These are phyloP conservation scores for Chalcis sispes DNA, from an alignment of 2,888 invertebrate species.

Conservation along the genomic window DNA sequence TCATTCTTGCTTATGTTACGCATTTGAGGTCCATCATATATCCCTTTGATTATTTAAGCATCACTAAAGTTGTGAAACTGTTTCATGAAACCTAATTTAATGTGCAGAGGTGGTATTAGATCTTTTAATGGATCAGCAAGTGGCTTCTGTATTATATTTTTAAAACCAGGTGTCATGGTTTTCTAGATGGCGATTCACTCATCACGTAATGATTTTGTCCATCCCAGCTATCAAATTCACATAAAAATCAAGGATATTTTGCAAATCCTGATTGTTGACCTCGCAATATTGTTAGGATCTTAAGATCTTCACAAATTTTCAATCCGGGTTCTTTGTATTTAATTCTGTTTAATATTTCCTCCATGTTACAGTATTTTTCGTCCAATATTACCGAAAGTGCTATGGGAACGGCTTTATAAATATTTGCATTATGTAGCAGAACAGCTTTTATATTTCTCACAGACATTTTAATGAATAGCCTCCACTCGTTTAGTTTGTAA, in stretches of 20 bases:
- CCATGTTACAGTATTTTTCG: too few species aligned
- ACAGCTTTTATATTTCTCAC: background rate
- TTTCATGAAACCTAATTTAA: background rate
- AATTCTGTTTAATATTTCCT: too few species aligned
- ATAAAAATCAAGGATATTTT: background rate
- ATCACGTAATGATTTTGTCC: background rate
- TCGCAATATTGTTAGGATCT: background rate
- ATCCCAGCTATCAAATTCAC: background rate
- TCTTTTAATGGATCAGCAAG: background rate
- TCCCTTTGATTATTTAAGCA: background rate
- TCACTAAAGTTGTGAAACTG: background rate
- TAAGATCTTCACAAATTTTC: too few species aligned
- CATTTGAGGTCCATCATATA: conserved; percentile 1
- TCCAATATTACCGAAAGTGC: too few species aligned
- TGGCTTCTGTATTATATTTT: background rate
- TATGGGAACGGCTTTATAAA: background rate
- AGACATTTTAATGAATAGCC: background rate
- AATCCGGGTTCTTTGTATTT: too few species aligned
- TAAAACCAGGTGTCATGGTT: background rate
- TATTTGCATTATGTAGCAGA: background rate
- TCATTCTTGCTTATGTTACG: background rate
- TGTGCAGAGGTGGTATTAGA: background rate
- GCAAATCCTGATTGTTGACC: background rate
- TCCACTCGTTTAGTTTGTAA: background rate
- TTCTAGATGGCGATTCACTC: background rate